Base-by-base conservation (phyloP, 1,140 invertebrate species). In the Ephestia elutella region DNA sequence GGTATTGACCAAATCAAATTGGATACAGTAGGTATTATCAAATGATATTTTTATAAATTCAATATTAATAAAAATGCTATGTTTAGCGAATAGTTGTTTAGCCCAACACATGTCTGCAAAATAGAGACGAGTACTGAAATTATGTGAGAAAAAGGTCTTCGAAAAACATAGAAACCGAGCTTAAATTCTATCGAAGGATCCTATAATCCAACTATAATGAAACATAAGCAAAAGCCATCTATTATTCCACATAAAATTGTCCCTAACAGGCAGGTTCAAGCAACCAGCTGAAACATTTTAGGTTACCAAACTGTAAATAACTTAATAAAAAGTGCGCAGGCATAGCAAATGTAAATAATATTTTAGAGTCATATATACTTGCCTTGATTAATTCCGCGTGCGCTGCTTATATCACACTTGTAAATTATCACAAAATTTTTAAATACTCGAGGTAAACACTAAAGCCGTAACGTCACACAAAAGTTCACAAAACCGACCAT, bases 361-460 rank as follows among this genome's bases (percentile, higher is more conserved):
- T 21, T 21, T 21, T 21, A 21, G 9, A 25, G 8, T 53, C 5
- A 62, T 54, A 57, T 53, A 50, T 10, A 79, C 81, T 74, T 68
- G 81, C 82, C 70, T 66, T 70, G 53, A 54, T 35, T 62, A 53
- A 64, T 53, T 60, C 54, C 59, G 63, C 57, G 56, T 63, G 57
- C 61, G 59, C 67, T 66, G 54, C 55, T 51, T 70, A 76, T 70
- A 71, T 71, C 70, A 69, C 82, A 86, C 82, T 83, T 78, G 73
- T 83, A 84, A 86, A 83, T 85, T 82, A 82, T 66, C 79, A 81
- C 80, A 59, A 67, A 79, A 68, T 84, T 80, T 82, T 76, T 64
- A 76, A 80, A 78, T 77, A 75, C 62, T 70, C 63, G 62, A 79
- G 61, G 71, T 83, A 84, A 86, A 86, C 80, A 83, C 73, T 75